These are phyloP conservation scores for Tenodera sinensis DNA, from an alignment of 2,888 invertebrate genomes.

Conservation along the genomic window DNA sequence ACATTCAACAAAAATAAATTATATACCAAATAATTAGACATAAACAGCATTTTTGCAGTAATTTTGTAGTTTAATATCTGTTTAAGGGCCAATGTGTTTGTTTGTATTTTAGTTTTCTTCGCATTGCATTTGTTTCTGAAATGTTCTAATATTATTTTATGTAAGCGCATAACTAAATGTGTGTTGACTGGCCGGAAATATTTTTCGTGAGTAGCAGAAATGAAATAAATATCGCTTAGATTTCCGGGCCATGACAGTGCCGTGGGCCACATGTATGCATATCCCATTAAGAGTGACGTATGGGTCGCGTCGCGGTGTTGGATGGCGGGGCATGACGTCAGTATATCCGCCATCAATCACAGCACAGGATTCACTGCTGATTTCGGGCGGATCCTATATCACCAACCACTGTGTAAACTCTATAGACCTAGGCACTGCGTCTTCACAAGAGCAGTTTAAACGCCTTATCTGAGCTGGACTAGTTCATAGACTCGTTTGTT, in stretches of 20 bases:
- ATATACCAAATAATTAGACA: too few relatives aligned
- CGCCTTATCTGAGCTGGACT: too few relatives aligned
- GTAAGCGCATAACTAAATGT: too few relatives aligned
- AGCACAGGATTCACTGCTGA: background rate
- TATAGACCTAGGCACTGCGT: background rate
- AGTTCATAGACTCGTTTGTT: too few relatives aligned
- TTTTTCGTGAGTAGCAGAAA: background rate
- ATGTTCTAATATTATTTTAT: too few relatives aligned
- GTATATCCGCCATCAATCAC: constrained; percentile 14
- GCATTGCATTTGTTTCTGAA: too few relatives aligned
- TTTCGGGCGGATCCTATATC: background rate
- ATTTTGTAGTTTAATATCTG: too few relatives aligned
- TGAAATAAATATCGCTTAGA: background rate
- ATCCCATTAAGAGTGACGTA: constrained; percentile 10
- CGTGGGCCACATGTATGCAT: background rate
- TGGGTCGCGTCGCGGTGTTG: background rate
- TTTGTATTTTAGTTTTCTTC: too few relatives aligned
- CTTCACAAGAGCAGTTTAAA: background rate
- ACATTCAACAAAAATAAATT: too few relatives aligned
- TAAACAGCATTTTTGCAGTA: too few relatives aligned
- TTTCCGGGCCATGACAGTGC: background rate
- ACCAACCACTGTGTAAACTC: background rate
- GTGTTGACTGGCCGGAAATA: background rate
- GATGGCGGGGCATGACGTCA: constrained; percentile 7
- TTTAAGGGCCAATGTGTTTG: too few relatives aligned